Base-by-base conservation (phyloP, 1,140 invertebrate species). In the Drosophila azteca region DNA sequence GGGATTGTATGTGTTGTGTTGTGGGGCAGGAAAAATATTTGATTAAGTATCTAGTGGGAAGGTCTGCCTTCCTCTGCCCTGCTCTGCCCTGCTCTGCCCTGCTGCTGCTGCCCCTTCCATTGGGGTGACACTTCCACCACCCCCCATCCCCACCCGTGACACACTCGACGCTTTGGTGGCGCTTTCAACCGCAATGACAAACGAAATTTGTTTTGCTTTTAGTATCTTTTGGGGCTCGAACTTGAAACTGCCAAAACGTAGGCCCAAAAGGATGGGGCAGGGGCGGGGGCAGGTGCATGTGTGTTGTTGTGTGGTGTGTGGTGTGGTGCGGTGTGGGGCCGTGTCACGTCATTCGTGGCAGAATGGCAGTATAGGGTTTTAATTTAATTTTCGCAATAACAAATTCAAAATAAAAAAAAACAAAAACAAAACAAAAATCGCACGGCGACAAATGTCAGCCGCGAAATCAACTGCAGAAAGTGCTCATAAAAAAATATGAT, bases 401-500 rank as follows among this genome's bases (percentile, higher is more conserved):
- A 59, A 67, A 60, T 26, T 26, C 24, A 52, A 45, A 62, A 69
- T 8, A 60, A 64, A 31, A 60, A 64, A 31, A 52, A 58, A 22
- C 17, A 45, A 31, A 20, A 20, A 20, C 48, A 58, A 22, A 26
- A 45, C 41, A 39, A 64, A 77, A 79, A 72, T 35, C 45, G 48
- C 51, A 46, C 54, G 65, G 59, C 71, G 76, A 79, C 65, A 79
- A 85, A 77, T 68, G 67, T 70, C 66, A 59, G 45, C 20, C 43
- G 15, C 20, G 26, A 41, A 39, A 72, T 72, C 35, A 63, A 55
- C 60, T 58, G 44, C 66, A 64, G 24, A 65, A 74, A 60, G 59
- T 50, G 70, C 52, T 79, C 77, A 87, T 88, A 74, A 88, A 88
- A 79, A 82, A 77, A 79, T 76, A 87, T 79, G 79, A 83, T 89